phyloP scores from a whole-genome alignment of 2,888 invertebrate genomes.

The Tipula vernalis region DNA sequence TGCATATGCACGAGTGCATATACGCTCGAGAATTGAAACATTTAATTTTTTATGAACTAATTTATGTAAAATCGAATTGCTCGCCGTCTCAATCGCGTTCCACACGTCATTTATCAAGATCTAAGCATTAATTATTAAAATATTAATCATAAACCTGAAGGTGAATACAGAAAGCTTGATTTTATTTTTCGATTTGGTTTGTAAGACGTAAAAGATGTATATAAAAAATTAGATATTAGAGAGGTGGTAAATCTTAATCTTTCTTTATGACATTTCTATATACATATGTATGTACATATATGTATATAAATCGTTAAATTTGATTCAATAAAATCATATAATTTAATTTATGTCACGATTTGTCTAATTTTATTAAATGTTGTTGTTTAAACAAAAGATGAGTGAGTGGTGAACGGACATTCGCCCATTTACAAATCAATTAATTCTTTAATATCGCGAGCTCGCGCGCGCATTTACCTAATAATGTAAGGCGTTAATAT shows the following conservation, averaged over 20 bases:
- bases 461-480: neutral
- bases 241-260: neutral
- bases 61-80: neutral
- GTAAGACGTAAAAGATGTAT: neutral
- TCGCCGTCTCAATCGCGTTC: neutral
- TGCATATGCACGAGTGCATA: neutral
- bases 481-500: neutral
- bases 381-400: neutral
- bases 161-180: neutral
- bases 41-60: neutral
- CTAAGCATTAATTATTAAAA: neutral
- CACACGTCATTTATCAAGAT: neutral
- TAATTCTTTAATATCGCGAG: neutral
- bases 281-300: too few species aligned
- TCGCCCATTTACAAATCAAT: neutral
- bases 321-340: neutral
- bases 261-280: neutral
- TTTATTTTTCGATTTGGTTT: neutral
- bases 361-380: neutral
- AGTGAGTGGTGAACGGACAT: neutral
- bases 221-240: neutral
- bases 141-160: neutral
- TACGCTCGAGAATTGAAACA: neutral
- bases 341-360: neutral
- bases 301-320: neutral